phyloP scores from a whole-genome alignment of 2,113 vertebrate genomes.

The Ammodramus savannarum region DNA sequence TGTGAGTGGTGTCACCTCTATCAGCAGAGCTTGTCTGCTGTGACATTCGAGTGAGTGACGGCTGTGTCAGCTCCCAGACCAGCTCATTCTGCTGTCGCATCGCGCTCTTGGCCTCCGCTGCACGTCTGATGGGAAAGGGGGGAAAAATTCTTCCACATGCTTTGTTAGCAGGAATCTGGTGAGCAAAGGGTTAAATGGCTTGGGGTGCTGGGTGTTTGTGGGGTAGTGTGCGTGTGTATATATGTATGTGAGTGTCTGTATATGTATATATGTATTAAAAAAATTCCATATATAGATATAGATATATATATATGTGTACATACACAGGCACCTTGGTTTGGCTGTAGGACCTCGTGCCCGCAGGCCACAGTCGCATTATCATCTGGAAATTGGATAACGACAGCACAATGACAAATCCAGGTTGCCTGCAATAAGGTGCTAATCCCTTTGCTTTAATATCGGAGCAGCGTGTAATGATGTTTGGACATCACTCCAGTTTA shows the following conservation, averaged over 20 bases:
- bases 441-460: slow-evolving; percentile 99
- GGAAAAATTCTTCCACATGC: slow-evolving; percentile 52
- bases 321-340: slow-evolving; percentile 59
- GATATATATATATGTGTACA: background rate
- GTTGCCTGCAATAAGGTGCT: slow-evolving; percentile 99
- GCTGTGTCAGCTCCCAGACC: background rate
- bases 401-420: slow-evolving; percentile 99
- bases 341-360: slow-evolving; percentile 78
- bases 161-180: background rate
- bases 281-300: no score
- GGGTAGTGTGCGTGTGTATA: background rate
- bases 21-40: background rate
- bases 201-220: background rate
- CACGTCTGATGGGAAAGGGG: rapidly evolving
- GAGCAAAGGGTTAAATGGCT: slow-evolving; percentile 53
- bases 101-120: rapidly evolving
- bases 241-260: background rate
- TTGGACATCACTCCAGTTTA: slow-evolving; percentile 91
- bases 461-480: slow-evolving; percentile 90
- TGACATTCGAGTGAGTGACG: background rate
- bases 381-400: slow-evolving; percentile 98
- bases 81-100: rapidly evolving
- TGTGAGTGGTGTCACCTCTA: background rate
- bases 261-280: rapidly evolving
- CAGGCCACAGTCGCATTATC: slow-evolving; percentile 87